Evolutionary conservation across 2,113 vertebrate genomes (phyloP).

Genomic region (Chaetodon trifascialis): DNA sequence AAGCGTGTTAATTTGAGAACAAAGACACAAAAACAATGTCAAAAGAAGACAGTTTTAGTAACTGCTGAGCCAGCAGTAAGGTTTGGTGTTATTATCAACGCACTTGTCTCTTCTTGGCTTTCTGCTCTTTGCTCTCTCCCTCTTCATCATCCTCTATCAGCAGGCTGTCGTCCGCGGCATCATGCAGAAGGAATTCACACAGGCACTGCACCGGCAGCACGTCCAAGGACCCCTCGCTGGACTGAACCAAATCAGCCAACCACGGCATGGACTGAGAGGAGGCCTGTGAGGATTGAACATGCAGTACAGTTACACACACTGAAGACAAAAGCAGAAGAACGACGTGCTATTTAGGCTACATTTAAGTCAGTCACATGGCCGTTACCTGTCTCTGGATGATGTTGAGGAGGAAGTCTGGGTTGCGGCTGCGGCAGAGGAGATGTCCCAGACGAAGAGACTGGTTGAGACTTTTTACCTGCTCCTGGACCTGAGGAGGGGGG

Average conservation of each 20-base stretch:
- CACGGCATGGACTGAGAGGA: conserved; percentile 99
- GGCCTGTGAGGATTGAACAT: conserved; percentile 82
- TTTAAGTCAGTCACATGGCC: background rate
- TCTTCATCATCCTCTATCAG: conserved; percentile 93
- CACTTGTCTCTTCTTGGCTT: conserved; percentile 94
- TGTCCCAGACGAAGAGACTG: conserved; percentile 95
- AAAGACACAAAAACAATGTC: background rate
- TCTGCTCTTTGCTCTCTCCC: conserved; percentile 95
- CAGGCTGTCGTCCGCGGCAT: conserved; percentile 89
- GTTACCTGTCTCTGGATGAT: conserved; percentile 98
- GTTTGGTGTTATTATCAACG: background rate
- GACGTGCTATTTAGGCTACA: background rate
- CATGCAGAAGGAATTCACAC: conserved; percentile 97
- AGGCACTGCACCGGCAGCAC: conserved; percentile 98
- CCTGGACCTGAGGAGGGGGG: conserved; percentile 93
- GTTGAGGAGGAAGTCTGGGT: conserved; percentile 96
- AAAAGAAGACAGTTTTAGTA: background rate
- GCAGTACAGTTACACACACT: background rate
- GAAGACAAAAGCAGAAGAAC: background rate
- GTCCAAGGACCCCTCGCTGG: conserved; percentile 96
- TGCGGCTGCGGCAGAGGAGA: conserved; percentile 95
- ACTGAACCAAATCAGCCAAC: conserved; percentile 97
- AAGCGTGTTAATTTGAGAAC: background rate
- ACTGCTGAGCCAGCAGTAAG: background rate
- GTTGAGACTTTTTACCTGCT: conserved; percentile 95